These are phyloP conservation scores for human (Homo sapiens) DNA, from an alignment of 2,113 vertebrate species.

Conservation along the genomic window GRCh38 chr1:243664501-243665000, in stretches of 20 bases:
- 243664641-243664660: background rate
- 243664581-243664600: background rate
- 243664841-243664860: conserved; percentile 98
- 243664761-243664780: conserved; percentile 93
- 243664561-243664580: background rate
- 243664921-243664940: conserved; percentile 37
- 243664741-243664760: background rate
- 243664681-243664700: background rate
- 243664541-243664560: background rate
- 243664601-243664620: background rate
- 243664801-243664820: conserved; percentile 98
- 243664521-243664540: background rate
- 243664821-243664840: conserved; percentile 98
- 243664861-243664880: conserved; percentile 99
- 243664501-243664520: background rate
- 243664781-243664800: conserved; percentile 97
- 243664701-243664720: background rate
- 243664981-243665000: background rate
- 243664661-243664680: background rate
- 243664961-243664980: background rate
- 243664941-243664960: background rate
- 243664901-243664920: conserved; percentile 40
- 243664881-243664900: conserved; percentile 89
- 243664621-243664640: background rate
- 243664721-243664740: background rate